Evolutionary conservation across 2,797 vertebrate species (phyloP).

Genomic region (Mustela erminea): DNA sequence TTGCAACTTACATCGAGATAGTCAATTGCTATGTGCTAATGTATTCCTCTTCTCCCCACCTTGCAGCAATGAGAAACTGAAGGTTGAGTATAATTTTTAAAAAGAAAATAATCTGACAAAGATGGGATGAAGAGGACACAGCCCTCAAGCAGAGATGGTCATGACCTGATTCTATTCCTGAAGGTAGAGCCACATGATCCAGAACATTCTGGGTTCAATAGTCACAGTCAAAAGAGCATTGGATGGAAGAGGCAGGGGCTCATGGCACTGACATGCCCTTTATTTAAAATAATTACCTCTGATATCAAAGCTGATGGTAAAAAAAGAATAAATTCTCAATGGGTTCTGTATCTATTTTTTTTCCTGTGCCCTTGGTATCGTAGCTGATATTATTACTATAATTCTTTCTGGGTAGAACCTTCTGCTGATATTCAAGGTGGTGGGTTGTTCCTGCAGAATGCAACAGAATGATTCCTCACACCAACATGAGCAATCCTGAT

Average conservation of each 20-base stretch:
- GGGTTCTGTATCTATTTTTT: background rate
- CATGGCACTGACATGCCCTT: background rate
- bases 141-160: background rate
- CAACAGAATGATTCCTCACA: background rate
- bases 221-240: background rate
- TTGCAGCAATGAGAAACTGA: background rate
- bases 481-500: constrained; percentile 30
- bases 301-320: background rate
- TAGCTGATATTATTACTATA: background rate
- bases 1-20: background rate
- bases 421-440: constrained; percentile 30
- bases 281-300: constrained; percentile 38
- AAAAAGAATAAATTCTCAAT: background rate
- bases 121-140: background rate
- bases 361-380: background rate
- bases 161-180: background rate
- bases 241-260: background rate
- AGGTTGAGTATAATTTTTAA: background rate
- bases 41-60: background rate
- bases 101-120: constrained; percentile 33
- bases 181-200: background rate
- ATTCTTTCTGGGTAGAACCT: constrained; percentile 15
- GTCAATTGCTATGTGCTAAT: background rate
- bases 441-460: background rate
- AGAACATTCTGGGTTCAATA: background rate